Evolutionary conservation across 2,113 vertebrate species (phyloP), one percentile per base, ranked within the genome.

Genomic region (Ornithorhynchus anatinus): DNA sequence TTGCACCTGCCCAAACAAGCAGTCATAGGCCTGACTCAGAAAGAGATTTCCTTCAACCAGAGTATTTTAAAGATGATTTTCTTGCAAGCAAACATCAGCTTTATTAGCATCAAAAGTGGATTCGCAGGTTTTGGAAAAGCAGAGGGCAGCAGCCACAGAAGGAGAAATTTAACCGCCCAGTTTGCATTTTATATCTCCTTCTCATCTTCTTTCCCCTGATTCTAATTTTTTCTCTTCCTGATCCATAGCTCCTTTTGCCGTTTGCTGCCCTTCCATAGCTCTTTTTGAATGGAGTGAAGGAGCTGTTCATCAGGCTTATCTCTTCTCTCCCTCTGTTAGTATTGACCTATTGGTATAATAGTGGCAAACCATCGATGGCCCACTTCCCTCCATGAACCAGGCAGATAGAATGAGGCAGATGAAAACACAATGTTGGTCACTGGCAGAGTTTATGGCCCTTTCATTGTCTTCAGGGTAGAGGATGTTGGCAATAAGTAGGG

Each of bases 301-400:
- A 72, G 79, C 59, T 69, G 80, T 80, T 82, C 82, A 80, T 84
- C 84, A 80, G 52, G 69, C 81, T 82, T 82, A 80, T 84, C 84
- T 84, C 63, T 57, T 47, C 67, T 27, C 35, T 56, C 63, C 57
- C 76, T 87, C 47, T 80, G 38, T 78, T 77, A 71, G 22, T 75
- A 72, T 89, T 92, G n/a, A n/a, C n/a, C n/a, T n/a, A n/a, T n/a
- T n/a, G n/a, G n/a, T n/a, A n/a, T n/a, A n/a, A n/a, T n/a, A n/a
- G n/a, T n/a, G n/a, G 86, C 77, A 77, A 43, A 47, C 60, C 61
- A 69, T 86, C 81, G 71, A 79, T 89, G 87, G 84, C 86, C 88
- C 84, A 89, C 79, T 81, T 84, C 62, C 15, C 50, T 44, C 76
- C 74, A 51, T 89, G 82, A 84, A 52, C 32, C 79, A 29, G 3